Percentiles rank a stretch among this genome's conserved stretches.
Conservation (phyloP, 37 sponge, comb jelly and placozoan genomes). For the Aphrocallistes beatrix region DNA sequence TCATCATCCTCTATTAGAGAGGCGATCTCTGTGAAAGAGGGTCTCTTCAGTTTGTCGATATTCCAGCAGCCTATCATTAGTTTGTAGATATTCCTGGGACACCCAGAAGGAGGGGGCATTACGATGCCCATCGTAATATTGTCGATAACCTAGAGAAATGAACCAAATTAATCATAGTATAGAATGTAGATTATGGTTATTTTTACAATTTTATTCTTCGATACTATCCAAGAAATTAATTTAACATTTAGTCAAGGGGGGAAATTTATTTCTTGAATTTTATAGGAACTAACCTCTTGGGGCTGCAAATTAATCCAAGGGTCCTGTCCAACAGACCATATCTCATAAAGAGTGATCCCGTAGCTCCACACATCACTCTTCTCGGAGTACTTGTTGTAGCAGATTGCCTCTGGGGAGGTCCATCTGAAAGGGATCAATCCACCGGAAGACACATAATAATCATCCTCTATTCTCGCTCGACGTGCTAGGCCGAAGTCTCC, state of each 20-base stretch:
- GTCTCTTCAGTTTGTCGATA: neutral
- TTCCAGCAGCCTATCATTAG: slow-evolving; percentile 19
- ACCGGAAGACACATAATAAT: slow-evolving; percentile 24
- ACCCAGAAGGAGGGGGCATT: slow-evolving; percentile 18
- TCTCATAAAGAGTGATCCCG: slow-evolving; percentile 27
- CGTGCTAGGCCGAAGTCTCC: slow-evolving; percentile 27
- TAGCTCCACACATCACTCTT: slow-evolving; percentile 35
- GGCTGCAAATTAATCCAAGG: neutral
- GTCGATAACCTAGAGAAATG: neutral
- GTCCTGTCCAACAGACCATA: slow-evolving; percentile 13
- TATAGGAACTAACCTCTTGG: neutral
- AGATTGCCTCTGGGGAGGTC: slow-evolving; percentile 25
- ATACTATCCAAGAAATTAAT: too few relatives aligned
- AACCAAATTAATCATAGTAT: too few relatives aligned
- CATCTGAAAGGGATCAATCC: slow-evolving; percentile 21
- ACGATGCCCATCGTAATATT: neutral
- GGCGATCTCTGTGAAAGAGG: neutral
- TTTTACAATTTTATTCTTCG: too few relatives aligned
- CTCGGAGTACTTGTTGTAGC: slow-evolving; percentile 27
- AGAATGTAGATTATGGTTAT: too few relatives aligned
- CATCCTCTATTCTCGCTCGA: neutral
- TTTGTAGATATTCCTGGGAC: slow-evolving; percentile 7
- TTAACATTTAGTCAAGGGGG: neutral
- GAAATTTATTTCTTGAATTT: neutral
- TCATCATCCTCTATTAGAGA: neutral